Evolutionary conservation across 2,888 invertebrate genomes (phyloP), one percentile per base, ranked within the genome.

Genomic region (Tortricodes alternella): DNA sequence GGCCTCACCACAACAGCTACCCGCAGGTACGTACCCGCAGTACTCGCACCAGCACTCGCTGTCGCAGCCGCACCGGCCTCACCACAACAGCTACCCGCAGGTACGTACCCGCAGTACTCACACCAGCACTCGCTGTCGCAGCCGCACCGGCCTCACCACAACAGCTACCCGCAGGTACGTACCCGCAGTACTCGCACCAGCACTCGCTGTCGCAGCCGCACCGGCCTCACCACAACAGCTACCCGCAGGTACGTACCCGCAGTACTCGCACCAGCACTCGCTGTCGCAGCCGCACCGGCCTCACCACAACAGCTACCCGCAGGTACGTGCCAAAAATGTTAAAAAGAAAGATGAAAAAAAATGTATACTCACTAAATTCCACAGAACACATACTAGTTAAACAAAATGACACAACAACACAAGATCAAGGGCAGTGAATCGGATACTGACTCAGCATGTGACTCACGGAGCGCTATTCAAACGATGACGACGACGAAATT

Each of bases 61-160:
- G 66, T 87, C 87, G 53, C 88, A 87, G 63, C 88, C 85, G 51
- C 62, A 78, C 61, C 71, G 80, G 18, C 55, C 59, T 21, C 61
- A 55, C 41, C 70, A 68, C 60, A 66, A 67, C 57, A 65, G 60
- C 59, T 75, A 73, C 52, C 73, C 69, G 23, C 78, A 76, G 73
- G 78, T 75, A 66, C 27, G 4, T 11, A 5, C 13, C 34, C 80
- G 51, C 83, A 83, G 68, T 86, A 88, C 73, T 78, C 85, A 59
- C 89, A 89, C 78, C 81, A 89, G 41, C 90, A 89, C 74, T 85
- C 89, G 5, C 76, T 80, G 66, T 87, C 87, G 53, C 88, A 87
- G 63, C 88, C 85, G 51, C 62, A 78, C 61, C 71, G 80, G 18
- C 55, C 59, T 21, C 61, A 55, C 41, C 70, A 68, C 60, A 66